A percentile compares a stretch with the other conserved stretches of the same genome.
Conservation (phyloP, 2,888 invertebrate genomes). For the Sclerodermus sp. region DNA sequence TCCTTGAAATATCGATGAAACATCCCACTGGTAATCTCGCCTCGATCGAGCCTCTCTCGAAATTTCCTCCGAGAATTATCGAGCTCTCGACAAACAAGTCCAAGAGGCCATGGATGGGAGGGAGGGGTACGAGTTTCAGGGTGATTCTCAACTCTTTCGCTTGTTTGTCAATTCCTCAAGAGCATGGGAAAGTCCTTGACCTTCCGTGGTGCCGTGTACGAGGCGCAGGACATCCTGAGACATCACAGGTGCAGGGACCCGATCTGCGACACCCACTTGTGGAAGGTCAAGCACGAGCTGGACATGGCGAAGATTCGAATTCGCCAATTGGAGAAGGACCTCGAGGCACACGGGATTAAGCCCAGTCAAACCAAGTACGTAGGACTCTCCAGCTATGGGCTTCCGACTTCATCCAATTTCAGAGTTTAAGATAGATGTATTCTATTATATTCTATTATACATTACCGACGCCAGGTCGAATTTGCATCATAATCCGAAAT, state of each 20-base stretch:
- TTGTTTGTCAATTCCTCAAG: too few species aligned
- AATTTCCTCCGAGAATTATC: too few species aligned
- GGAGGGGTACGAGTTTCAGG: too few species aligned
- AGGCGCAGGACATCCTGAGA: slow-evolving; percentile 75
- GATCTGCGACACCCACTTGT: slow-evolving; percentile 79
- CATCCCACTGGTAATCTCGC: slow-evolving; percentile 56
- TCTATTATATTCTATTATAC: too few species aligned
- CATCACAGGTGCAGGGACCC: slow-evolving; percentile 78
- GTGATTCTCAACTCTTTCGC: neutral
- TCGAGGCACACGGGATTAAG: slow-evolving; percentile 81
- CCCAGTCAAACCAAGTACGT: slow-evolving; percentile 65
- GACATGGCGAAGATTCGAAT: slow-evolving; percentile 84
- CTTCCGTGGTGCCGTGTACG: slow-evolving; percentile 78
- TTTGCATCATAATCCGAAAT: too few species aligned
- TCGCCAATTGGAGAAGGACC: slow-evolving; percentile 81
- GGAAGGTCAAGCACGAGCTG: slow-evolving; percentile 89
- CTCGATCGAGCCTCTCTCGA: slow-evolving; percentile 18
- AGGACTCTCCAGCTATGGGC: neutral
- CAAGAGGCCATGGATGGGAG: too few species aligned
- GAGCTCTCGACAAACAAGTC: too few species aligned
- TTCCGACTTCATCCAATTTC: slow-evolving; percentile 3
- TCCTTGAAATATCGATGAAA: slow-evolving; percentile 43
- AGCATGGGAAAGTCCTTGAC: slow-evolving; percentile 77
- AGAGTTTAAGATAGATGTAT: slow-evolving; percentile 6
- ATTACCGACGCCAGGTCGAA: too few species aligned